Base-by-base conservation (phyloP, 1,140 invertebrate genomes). In the Nasonia giraulti region DNA sequence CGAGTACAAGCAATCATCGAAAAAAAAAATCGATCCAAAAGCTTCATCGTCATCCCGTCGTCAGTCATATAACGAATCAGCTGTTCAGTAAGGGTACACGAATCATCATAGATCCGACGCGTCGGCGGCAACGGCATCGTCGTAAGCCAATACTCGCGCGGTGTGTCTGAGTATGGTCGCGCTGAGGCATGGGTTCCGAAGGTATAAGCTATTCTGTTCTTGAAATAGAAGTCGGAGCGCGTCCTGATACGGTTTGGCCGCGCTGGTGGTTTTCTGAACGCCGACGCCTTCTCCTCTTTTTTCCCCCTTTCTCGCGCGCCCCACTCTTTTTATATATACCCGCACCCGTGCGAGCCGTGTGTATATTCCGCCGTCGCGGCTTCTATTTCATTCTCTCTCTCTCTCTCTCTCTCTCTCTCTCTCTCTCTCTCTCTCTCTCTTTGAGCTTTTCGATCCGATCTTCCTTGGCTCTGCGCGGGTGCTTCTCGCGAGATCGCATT, bases 201-300 rank as follows among this genome's bases (percentile, higher is more conserved):
- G 88, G 88, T 87, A 87, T 33, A 33, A 71, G 87, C 87, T 90
- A 91, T 91, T 91, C 89, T 90, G 89, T 90, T 90, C 91, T 91
- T 88, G 89, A 93, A 93, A 92, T 93, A 92, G 92, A 91, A 82
- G 88, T 88, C 88, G 80, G 85, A 89, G 90, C 87, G 90, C 88
- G 85, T 87, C 89, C 88, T 83, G 90, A 92, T 92, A 92, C 91
- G 91, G 89, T 87, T 89, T 86, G 87, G 88, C 55, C 55, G 55
- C 55, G 55, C 86, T 85, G 88, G 84, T 88, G 87, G 88, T 88
- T 89, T 90, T 89, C 88, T 88, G 86, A 90, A 84, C 88, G 89
- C 89, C 88, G 88, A 88, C 89, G 87, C 86, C 88, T 87, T 86
- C 88, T 87, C 84, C 84, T 69, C 80, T 88, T 88, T 88, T 87